Evolutionary conservation across 2,888 invertebrate species (phyloP), one percentile per base, ranked within the genome.

Genomic region (Coenonympha arcania): DNA sequence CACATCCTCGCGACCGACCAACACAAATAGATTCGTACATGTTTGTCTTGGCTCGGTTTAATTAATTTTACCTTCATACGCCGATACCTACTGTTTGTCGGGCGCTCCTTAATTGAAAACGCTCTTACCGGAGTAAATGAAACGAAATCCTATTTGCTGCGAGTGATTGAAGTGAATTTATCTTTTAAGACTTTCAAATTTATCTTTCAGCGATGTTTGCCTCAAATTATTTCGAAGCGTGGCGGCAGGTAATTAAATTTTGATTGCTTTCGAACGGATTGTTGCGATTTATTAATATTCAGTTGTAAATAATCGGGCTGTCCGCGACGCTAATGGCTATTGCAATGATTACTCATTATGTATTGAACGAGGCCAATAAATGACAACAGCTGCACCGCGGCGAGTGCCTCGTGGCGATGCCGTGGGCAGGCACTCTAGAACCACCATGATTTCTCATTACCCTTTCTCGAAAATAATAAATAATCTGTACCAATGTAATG

Each of bases 41-140:
- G 82, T 86, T 84, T 86, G 84, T 83, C 83, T 86, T 84, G 78
- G 76, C 71, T 75, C 69, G 73, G 78, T 80, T 85, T 84, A 85
- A 85, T 85, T 85, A 84, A 86, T 86, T 82, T 83, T 81, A 86
- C 83, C 84, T 84, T 83, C 84, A 85, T 85, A 86, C 81, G 76
- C 79, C 82, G 82, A 84, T 85, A 86, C 64, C 63, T 63, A 63
- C 82, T 81, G 83, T 81, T 83, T 81, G 82, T 75, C 76, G 78
- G 79, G 76, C 73, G 75, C 68, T 78, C 77, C 82, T 80, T 86
- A 85, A 86, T 86, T 85, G 84, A 80, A 86, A 86, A 81, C 81
- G 78, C 81, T 83, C 82, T 81, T 79, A 76, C 75, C 72, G 77
- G 70, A 74, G 80, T 80, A 83, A 84, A 84, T 82, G 79, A 82